Base-by-base conservation (phyloP, 2,797 vertebrate genomes). In the Cottoperca gobio region DNA sequence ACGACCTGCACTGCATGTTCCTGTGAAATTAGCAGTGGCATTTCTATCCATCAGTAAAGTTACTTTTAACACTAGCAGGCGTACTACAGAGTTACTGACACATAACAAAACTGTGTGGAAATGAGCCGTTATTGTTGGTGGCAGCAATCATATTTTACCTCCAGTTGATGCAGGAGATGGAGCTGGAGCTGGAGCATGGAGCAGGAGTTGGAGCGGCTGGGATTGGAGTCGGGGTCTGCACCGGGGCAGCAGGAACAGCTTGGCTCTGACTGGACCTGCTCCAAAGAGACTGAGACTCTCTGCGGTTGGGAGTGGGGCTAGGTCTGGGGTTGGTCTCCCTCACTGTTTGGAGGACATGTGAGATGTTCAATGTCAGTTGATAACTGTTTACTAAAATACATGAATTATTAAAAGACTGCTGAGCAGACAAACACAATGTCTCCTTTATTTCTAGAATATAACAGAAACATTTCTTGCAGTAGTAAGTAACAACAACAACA, bases 231-330 rank as follows among this genome's bases (percentile, higher is more conserved):
- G 39, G 73, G 33, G 43, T 17, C 2, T 31, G 72, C 28, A 45
- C n/a, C 12, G 28, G 52, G 9, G 49, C 43, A 16, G 60, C 55
- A 10, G 73, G 28, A 28, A 11, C 33, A 2, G 26, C 24, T 53
- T 71, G 83, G 43, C 42, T 88, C 75, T 88, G 89, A 71, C 75
- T 88, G 73, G 90, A 84, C 71, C 90, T 73, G 82, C 80, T 91
- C 91, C 78, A 89, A 0, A 81, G 74, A 26, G 89, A 91, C 24
- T 49, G 86, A 33, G 88, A 80, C 59, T 83, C 85, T 61, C 80
- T 85, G 21, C 84, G 88, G 55, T 80, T 90, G 6, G 82, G 87
- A 11, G 80, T 81, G 2, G 89, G 86, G 19, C 86, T 86, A 11
- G 65, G 55, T n/a, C 55, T 74, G 21, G 70, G 39, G n/a, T 55